These are phyloP conservation scores for Eudyptes chrysolophus DNA, from an alignment of 2,113 vertebrate genomes.

Conservation along the genomic window DNA sequence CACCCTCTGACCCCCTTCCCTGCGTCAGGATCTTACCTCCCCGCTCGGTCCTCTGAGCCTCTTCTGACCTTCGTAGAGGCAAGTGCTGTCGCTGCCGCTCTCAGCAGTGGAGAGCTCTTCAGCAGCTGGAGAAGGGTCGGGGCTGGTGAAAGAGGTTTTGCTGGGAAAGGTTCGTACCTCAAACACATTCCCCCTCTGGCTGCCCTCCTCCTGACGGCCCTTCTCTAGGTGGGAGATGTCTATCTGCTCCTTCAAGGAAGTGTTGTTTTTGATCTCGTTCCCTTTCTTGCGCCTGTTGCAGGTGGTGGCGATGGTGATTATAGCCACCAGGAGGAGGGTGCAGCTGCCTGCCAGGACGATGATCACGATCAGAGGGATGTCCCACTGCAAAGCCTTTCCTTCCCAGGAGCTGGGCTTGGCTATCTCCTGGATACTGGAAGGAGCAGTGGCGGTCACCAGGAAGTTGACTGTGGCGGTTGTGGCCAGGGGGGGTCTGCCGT, in stretches of 20 bases:
- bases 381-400: slow-evolving; percentile 83
- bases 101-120: slow-evolving; percentile 75
- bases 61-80: slow-evolving; percentile 86
- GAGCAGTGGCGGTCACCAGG: slow-evolving; percentile 79
- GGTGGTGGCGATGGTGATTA: slow-evolving; percentile 92
- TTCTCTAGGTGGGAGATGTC: slow-evolving; percentile 80
- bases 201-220: slow-evolving; percentile 74
- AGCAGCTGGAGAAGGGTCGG: slow-evolving; percentile 69
- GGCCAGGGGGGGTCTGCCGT: slow-evolving; percentile 84
- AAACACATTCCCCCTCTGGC: slow-evolving; percentile 84
- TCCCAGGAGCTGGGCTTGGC: slow-evolving; percentile 71
- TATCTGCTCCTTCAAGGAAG: slow-evolving; percentile 74
- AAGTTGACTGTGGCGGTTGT: slow-evolving; percentile 86
- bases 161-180: slow-evolving; percentile 86
- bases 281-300: slow-evolving; percentile 88
- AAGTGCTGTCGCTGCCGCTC: slow-evolving; percentile 75
- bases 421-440: slow-evolving; percentile 75
- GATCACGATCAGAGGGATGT: slow-evolving; percentile 90
- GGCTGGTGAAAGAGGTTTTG: slow-evolving; percentile 79
- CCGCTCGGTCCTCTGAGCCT: slow-evolving; percentile 79
- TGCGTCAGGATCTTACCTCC: slow-evolving; percentile 79
- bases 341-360: slow-evolving; percentile 91
- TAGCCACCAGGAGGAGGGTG: slow-evolving; percentile 90
- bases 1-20: neutral
- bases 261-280: slow-evolving; percentile 68